These are phyloP conservation scores for Papilio gigon DNA, from an alignment of 2,888 invertebrate species.

Conservation along the genomic window DNA sequence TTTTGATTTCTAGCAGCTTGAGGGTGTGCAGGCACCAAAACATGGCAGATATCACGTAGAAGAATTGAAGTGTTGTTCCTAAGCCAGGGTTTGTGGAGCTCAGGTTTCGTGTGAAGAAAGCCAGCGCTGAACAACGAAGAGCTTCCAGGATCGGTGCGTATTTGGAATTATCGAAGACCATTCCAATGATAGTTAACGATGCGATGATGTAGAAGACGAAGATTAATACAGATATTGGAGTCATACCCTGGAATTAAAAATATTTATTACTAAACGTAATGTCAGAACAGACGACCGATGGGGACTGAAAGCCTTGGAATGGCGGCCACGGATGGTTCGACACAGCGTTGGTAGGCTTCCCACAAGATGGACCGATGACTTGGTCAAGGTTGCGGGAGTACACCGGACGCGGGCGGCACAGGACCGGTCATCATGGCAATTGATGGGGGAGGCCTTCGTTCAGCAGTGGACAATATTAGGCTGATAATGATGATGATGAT, in stretches of 20 bases:
- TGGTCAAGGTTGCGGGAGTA: too few relatives aligned
- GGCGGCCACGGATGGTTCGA: too few relatives aligned
- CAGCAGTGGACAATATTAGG: too few relatives aligned
- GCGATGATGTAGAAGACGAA: constrained; percentile 85
- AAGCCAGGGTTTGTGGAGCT: constrained; percentile 65
- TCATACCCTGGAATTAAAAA: constrained; percentile 79
- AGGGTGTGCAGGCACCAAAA: constrained; percentile 85
- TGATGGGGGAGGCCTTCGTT: too few relatives aligned
- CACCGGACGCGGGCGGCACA: too few relatives aligned
- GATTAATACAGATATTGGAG: constrained; percentile 81
- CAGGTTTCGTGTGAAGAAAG: constrained; percentile 74
- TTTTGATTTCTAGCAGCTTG: constrained; percentile 81
- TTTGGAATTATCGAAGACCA: constrained; percentile 86
- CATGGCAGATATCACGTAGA: constrained; percentile 83
- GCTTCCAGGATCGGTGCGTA: constrained; percentile 85
- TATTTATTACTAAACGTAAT: constrained; percentile 86
- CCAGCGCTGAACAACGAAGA: constrained; percentile 84
- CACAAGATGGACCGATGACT: too few relatives aligned
- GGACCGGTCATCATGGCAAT: too few relatives aligned
- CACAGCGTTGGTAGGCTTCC: too few relatives aligned
- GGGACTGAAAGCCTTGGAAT: too few relatives aligned
- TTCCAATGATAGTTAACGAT: constrained; percentile 86
- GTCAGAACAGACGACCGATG: too few relatives aligned
- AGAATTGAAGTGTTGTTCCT: constrained; percentile 77
- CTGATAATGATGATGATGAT: too few relatives aligned